Conservation (phyloP, 2,888 invertebrate genomes). For the Chalcis sispes region DNA sequence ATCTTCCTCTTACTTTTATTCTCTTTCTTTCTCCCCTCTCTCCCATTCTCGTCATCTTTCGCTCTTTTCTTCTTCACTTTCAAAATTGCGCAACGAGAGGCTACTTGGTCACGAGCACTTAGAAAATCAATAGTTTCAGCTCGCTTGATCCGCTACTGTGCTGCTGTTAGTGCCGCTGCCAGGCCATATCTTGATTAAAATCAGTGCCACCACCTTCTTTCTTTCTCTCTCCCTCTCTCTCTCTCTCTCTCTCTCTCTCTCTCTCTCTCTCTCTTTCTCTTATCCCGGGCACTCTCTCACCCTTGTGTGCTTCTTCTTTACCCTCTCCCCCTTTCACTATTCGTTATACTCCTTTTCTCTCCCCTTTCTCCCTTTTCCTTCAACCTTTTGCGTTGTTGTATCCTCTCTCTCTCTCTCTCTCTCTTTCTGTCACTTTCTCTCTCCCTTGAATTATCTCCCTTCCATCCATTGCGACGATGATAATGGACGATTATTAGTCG, state of each 20-base stretch:
- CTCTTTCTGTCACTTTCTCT: too few relatives aligned
- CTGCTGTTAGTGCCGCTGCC: slow-evolving; percentile 64
- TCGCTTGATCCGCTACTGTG: slow-evolving; percentile 72
- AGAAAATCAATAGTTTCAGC: slow-evolving; percentile 74
- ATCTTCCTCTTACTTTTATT: not conserved
- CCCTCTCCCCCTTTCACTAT: slow-evolving; percentile 52
- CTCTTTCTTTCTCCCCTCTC: not conserved
- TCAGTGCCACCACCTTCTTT: slow-evolving; percentile 69
- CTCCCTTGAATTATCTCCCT: too few relatives aligned
- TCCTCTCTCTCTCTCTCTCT: slow-evolving; percentile 10
- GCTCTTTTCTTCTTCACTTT: slow-evolving; percentile 56
- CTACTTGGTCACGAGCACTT: slow-evolving; percentile 69
- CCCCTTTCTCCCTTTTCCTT: slow-evolving; percentile 32
- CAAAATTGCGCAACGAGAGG: slow-evolving; percentile 63
- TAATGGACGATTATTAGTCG: too few relatives aligned
- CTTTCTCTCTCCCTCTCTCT: slow-evolving; percentile 22
- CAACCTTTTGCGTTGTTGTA: not conserved
- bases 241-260: slow-evolving; percentile 9
- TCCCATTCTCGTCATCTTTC: too few relatives aligned
- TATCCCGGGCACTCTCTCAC: slow-evolving; percentile 6
- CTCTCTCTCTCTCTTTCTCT: slow-evolving; percentile 19
- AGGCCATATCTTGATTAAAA: slow-evolving; percentile 76
- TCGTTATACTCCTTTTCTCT: slow-evolving; percentile 11
- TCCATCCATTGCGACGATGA: too few relatives aligned
- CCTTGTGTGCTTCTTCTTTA: slow-evolving; percentile 45